Evolutionary conservation across 23 tunicate genomes (phyloP).

Genomic region (Styela plicata): DNA sequence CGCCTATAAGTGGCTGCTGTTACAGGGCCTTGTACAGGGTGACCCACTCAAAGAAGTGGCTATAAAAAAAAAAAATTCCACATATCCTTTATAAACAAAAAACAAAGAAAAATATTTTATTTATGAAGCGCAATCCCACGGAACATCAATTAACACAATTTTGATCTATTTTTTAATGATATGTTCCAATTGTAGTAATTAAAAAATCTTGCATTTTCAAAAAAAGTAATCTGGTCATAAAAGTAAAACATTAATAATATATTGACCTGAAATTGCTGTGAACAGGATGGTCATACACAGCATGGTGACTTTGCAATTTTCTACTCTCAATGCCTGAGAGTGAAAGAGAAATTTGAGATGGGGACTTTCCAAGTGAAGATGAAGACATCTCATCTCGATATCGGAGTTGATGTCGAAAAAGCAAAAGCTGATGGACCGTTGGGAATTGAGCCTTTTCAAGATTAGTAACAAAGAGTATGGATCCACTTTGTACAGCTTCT

Average conservation of each 20-base stretch:
- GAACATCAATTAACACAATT: no score
- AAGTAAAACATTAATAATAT: background rate
- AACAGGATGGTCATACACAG: slow-evolving; percentile 1
- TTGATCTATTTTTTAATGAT: no score
- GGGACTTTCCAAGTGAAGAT: slow-evolving; percentile 28
- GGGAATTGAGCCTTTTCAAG: slow-evolving; percentile 35
- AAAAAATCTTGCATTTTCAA: no score
- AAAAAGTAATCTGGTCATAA: no score
- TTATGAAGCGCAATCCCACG: no score
- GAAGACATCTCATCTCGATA: slow-evolving; percentile 22
- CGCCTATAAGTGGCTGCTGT: no score
- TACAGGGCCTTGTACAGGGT: no score
- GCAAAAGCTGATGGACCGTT: background rate
- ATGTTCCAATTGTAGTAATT: no score
- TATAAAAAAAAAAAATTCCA: no score
- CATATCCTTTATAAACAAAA: no score
- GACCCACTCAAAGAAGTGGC: no score
- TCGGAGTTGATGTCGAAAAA: slow-evolving; percentile 7
- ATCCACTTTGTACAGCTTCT: slow-evolving; percentile 36
- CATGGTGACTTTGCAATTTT: background rate
- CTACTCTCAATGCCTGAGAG: background rate
- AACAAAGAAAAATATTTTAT: no score
- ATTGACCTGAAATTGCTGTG: background rate
- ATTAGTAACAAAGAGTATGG: slow-evolving; percentile 40
- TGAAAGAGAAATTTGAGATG: background rate